phyloP scores from a whole-genome alignment of 37 sponge, comb jelly and placozoan genomes.

The Amphimedon queenslandica region DNA sequence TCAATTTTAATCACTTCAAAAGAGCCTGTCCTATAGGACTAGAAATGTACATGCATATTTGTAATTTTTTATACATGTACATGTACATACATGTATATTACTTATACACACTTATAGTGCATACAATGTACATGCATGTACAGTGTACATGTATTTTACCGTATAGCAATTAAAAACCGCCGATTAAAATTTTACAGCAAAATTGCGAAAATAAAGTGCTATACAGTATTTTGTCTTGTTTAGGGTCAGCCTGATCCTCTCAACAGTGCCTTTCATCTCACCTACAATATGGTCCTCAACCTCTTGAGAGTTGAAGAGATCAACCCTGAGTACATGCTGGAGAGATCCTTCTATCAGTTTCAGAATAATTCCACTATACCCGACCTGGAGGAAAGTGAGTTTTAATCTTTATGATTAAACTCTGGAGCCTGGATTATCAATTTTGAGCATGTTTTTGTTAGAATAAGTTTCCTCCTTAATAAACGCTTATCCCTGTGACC shows the following conservation, averaged over 20 bases:
- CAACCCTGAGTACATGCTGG: conserved; percentile 98
- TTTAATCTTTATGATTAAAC: too few species aligned
- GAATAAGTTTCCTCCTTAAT: too few species aligned
- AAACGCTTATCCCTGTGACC: too few species aligned
- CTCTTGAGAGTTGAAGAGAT: conserved; percentile 95
- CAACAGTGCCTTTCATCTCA: conserved; percentile 96
- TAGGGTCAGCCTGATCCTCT: conserved; percentile 93
- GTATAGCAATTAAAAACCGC: neutral
- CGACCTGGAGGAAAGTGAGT: conserved; percentile 70
- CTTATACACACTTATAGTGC: neutral
- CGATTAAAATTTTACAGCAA: neutral
- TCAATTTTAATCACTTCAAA: too few species aligned
- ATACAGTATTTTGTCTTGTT: neutral
- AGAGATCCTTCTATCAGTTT: conserved; percentile 95
- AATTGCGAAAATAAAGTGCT: too few species aligned
- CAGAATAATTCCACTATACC: conserved; percentile 94
- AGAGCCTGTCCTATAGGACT: too few species aligned
- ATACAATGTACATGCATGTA: neutral
- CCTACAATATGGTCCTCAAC: conserved; percentile 98
- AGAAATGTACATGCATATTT: too few species aligned
- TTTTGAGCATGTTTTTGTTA: too few species aligned
- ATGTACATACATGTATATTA: neutral
- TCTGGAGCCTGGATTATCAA: too few species aligned
- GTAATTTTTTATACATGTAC: too few species aligned
- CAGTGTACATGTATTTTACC: neutral